Percentiles rank a stretch among this genome's conserved stretches.
phyloP scores from a whole-genome alignment of 2,797 vertebrate genomes.

The Darevskia nairensis region DNA sequence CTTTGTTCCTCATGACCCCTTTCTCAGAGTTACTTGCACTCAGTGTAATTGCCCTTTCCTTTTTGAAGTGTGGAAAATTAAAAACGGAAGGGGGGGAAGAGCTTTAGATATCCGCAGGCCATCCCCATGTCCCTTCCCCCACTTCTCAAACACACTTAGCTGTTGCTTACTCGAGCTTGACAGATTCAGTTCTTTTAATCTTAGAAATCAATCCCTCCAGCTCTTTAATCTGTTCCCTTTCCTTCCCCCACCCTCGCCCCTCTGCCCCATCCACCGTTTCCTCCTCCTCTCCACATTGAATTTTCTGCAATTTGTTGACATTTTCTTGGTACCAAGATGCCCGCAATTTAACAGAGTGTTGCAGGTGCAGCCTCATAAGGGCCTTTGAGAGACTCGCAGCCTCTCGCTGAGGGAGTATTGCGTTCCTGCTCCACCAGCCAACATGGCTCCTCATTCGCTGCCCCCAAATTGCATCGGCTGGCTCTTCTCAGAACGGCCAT shows the following conservation, averaged over 20 bases:
- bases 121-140: fast-evolving
- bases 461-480: not conserved
- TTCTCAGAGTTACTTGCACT: not conserved
- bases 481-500: not conserved
- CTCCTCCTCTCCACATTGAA: not conserved
- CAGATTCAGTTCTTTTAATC: conserved; percentile 52
- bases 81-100: not conserved
- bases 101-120: not conserved
- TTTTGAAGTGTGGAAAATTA: not conserved
- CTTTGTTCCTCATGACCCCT: not conserved
- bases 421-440: conserved; percentile 9
- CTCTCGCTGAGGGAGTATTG: not conserved
- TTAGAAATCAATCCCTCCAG: conserved; percentile 27
- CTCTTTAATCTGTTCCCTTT: conserved; percentile 23
- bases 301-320: conserved; percentile 28
- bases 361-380: not conserved
- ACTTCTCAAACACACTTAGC: not conserved
- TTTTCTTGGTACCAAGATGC: not conserved
- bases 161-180: conserved; percentile 41
- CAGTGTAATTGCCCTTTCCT: conserved; percentile 13
- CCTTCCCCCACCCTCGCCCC: fast-evolving
- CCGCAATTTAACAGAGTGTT: not conserved
- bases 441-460: not conserved
- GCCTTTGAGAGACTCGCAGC: not conserved
- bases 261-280: no score